A percentile compares a stretch with the other conserved stretches of the same genome.
Evolutionary conservation across 2,797 vertebrate genomes (phyloP).

Genomic region (Anguilla anguilla): DNA sequence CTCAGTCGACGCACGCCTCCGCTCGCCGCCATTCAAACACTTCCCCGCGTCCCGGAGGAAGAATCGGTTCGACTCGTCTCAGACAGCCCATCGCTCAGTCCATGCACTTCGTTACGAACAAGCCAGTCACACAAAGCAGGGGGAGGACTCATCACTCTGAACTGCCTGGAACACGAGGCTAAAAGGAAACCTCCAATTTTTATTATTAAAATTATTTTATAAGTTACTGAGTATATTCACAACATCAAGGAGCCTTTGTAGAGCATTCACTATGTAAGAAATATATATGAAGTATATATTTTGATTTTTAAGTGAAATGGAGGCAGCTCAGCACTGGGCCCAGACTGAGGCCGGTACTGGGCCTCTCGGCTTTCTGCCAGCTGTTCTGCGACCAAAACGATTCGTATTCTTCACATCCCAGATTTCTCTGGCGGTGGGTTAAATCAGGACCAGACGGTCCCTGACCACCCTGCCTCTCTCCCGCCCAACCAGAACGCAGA

Average conservation of each 20-base stretch:
- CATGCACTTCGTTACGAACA: neutral
- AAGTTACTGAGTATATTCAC: too few species aligned
- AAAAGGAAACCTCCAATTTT: too few species aligned
- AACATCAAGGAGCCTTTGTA: too few species aligned
- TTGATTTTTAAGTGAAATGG: neutral
- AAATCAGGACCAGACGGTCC: neutral
- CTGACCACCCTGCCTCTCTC: neutral
- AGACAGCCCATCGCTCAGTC: neutral
- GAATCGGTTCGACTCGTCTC: neutral
- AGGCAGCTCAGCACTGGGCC: neutral
- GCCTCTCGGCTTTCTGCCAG: neutral
- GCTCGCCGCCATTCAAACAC: neutral
- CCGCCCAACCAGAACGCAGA: neutral
- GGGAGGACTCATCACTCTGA: neutral
- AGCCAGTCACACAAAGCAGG: neutral
- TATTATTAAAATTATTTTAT: too few species aligned
- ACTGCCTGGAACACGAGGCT: too few species aligned
- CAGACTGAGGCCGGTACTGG: neutral
- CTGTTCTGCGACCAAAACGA: neutral
- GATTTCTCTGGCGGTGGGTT: neutral
- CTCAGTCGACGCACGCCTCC: neutral
- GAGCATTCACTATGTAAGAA: neutral
- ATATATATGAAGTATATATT: neutral
- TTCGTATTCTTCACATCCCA: neutral
- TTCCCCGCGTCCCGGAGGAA: neutral